phyloP scores from a whole-genome alignment of 2,113 vertebrate genomes.

The Pogonocichla stellata region DNA sequence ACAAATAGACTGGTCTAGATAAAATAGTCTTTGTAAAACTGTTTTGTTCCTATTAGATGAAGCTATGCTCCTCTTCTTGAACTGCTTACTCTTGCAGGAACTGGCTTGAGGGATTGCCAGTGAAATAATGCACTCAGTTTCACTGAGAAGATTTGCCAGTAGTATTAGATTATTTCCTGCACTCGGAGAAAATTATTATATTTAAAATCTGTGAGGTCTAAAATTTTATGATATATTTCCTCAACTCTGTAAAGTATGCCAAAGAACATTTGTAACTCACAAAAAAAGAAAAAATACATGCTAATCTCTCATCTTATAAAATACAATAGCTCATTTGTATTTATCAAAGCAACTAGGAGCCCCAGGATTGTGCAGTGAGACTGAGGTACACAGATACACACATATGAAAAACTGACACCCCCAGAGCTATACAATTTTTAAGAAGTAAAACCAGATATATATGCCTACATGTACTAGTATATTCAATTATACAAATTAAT shows the following conservation, averaged over 20 bases:
- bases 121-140: background rate
- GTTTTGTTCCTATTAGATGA: background rate
- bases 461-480: background rate
- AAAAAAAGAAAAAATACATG: background rate
- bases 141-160: background rate
- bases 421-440: background rate
- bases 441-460: background rate
- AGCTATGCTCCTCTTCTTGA: background rate
- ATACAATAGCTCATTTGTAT: background rate
- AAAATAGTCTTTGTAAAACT: background rate
- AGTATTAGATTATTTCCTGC: background rate
- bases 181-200: background rate
- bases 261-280: background rate
- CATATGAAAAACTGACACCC: background rate
- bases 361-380: background rate
- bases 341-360: background rate
- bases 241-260: accelerated
- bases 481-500: background rate
- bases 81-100: background rate
- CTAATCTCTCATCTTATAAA: background rate
- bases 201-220: background rate
- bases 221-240: background rate
- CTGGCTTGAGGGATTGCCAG: background rate
- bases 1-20: background rate
- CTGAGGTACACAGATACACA: accelerated